These are phyloP conservation scores for Nasonovia ribisnigri DNA, from an alignment of 2,888 invertebrate species.

Conservation along the genomic window DNA sequence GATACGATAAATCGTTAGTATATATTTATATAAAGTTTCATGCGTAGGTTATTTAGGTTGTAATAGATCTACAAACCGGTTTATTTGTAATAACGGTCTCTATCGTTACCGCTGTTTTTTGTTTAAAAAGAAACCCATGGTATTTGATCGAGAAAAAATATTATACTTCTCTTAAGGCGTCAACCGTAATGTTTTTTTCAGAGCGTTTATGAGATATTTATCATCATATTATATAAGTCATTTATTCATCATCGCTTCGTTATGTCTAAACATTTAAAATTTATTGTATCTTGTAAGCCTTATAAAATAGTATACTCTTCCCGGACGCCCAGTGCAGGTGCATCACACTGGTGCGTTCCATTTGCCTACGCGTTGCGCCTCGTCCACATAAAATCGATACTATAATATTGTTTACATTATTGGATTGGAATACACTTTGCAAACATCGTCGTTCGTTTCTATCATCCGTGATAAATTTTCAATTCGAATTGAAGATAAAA, in stretches of 20 bases:
- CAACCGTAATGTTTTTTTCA: not conserved
- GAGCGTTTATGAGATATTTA: not conserved
- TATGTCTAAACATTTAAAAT: not conserved
- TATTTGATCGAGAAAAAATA: not conserved
- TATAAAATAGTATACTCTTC: not conserved
- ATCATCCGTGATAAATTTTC: not conserved
- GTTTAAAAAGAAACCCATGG: not conserved
- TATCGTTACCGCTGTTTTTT: not conserved
- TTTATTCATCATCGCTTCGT: not conserved
- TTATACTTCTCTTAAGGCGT: not conserved
- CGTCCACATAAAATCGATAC: not conserved
- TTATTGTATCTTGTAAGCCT: not conserved
- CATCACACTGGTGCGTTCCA: conserved; percentile 7
- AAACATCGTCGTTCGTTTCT: not conserved
- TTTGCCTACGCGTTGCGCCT: conserved; percentile 60
- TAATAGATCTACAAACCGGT: not conserved
- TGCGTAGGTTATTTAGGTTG: not conserved
- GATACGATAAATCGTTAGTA: not conserved
- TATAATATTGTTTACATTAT: not conserved
- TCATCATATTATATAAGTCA: not conserved
- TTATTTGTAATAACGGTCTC: not conserved
- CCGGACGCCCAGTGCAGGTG: not conserved
- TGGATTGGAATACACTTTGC: not conserved
- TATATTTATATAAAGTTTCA: not conserved
- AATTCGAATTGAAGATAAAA: not conserved